Evolutionary conservation across 2,797 vertebrate genomes (phyloP).

Genomic region (Valencia hispanica): DNA sequence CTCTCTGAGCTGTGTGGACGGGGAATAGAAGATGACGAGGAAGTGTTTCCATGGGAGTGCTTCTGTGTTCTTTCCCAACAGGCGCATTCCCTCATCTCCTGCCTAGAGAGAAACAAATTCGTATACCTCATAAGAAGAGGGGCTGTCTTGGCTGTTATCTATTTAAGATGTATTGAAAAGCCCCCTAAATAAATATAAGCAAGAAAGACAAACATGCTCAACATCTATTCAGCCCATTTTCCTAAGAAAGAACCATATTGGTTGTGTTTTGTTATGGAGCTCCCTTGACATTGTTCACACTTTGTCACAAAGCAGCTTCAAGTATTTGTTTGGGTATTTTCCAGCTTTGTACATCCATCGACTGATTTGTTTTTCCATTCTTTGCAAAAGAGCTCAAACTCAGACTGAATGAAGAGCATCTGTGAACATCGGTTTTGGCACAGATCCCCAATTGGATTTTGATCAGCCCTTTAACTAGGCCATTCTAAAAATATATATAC

Average conservation of each 20-base stretch:
- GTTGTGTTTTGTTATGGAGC: background rate
- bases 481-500: background rate
- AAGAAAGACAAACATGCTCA: slow-evolving; percentile 45
- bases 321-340: background rate
- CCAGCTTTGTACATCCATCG: background rate
- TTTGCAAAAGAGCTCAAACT: background rate
- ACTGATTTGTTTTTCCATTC: background rate
- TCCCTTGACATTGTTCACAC: background rate
- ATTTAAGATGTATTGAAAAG: slow-evolving; percentile 59
- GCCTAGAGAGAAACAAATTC: slow-evolving; percentile 75
- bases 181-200: slow-evolving; percentile 66
- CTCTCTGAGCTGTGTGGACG: slow-evolving; percentile 40
- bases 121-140: slow-evolving; percentile 69
- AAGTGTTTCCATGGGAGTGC: slow-evolving; percentile 69
- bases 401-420: background rate
- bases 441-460: background rate
- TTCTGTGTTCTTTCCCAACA: slow-evolving; percentile 62
- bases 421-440: background rate
- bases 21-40: slow-evolving; percentile 34
- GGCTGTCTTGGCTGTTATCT: slow-evolving; percentile 68
- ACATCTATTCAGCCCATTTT: slow-evolving; percentile 23
- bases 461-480: background rate
- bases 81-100: slow-evolving; percentile 70
- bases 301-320: background rate
- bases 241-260: slow-evolving; percentile 28